Evolutionary conservation across 2,888 invertebrate species (phyloP).

Genomic region (Isoperla grammatica): DNA sequence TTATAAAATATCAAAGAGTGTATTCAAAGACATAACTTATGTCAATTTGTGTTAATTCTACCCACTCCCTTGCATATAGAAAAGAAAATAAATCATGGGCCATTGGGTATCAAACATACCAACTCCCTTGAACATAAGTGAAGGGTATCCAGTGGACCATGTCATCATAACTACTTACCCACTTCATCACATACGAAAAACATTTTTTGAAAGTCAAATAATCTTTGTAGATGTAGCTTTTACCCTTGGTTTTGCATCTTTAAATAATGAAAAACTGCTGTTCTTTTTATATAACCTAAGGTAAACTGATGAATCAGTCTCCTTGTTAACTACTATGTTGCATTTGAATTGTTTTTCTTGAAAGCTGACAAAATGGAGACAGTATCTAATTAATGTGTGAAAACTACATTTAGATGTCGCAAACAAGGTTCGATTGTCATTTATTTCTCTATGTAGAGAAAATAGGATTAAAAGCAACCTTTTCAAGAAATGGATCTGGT

Average conservation of each 20-base stretch:
- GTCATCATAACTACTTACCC: slow-evolving; percentile 2
- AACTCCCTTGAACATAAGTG: slow-evolving; percentile 12
- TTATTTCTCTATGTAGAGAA: slow-evolving; percentile 6
- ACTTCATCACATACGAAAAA: slow-evolving; percentile 1
- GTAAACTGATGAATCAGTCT: too few relatives aligned
- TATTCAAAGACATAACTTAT: slow-evolving; percentile 1
- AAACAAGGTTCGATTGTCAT: background rate
- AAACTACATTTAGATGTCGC: too few relatives aligned
- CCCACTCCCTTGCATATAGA: slow-evolving; percentile 8
- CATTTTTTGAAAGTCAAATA: slow-evolving; percentile 1
- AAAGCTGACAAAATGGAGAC: background rate
- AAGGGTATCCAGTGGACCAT: background rate
- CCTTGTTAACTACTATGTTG: background rate
- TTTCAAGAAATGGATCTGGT: background rate
- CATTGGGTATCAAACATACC: background rate
- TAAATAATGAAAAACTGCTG: slow-evolving; percentile 4
- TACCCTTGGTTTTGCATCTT: slow-evolving; percentile 11
- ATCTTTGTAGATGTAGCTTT: slow-evolving; percentile 19
- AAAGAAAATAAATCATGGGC: background rate
- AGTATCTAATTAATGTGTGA: too few relatives aligned
- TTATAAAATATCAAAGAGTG: slow-evolving; percentile 6
- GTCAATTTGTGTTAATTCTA: background rate
- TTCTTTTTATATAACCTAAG: slow-evolving; percentile 15
- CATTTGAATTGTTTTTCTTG: slow-evolving; percentile 8
- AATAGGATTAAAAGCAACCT: slow-evolving; percentile 2